phyloP scores from a whole-genome alignment of 37 sponge, comb jelly and placozoan genomes.

The Aplysina aerophoba region DNA sequence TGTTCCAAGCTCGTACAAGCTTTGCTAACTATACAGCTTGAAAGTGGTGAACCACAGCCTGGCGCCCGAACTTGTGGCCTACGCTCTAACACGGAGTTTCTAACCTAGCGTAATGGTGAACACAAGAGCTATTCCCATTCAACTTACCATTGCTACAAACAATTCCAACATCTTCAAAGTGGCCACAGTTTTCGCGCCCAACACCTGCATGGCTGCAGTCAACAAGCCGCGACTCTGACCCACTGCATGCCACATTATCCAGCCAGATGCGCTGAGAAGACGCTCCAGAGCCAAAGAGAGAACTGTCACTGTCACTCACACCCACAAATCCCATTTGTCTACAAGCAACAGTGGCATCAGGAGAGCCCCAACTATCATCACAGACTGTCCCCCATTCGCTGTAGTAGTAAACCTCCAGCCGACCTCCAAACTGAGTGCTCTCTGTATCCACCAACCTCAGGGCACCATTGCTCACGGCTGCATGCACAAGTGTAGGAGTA shows the following conservation, averaged over 20 bases:
- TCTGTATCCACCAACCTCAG: not conserved
- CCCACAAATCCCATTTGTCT: not conserved
- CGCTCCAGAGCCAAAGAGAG: slow-evolving; percentile 14
- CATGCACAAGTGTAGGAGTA: not conserved
- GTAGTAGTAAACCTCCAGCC: not conserved
- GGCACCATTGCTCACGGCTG: not conserved
- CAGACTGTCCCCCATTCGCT: slow-evolving; percentile 9
- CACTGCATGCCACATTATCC: slow-evolving; percentile 29
- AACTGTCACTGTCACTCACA: not conserved
- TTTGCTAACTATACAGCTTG: too few species aligned
- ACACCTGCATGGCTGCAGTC: not conserved
- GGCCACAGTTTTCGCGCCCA: not conserved
- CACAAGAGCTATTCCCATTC: not conserved
- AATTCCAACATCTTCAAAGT: slow-evolving; percentile 25
- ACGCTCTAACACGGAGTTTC: too few species aligned
- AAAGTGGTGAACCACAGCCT: too few species aligned
- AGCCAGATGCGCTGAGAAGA: slow-evolving; percentile 16
- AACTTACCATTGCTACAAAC: not conserved
- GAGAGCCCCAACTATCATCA: not conserved
- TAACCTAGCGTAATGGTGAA: too few species aligned
- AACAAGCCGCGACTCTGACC: slow-evolving; percentile 20
- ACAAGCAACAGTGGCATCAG: slow-evolving; percentile 8
- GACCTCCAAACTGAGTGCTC: not conserved
- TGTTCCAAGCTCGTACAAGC: too few species aligned
- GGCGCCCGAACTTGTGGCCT: too few species aligned